Percentiles rank a stretch among this genome's conserved stretches.
Conservation (phyloP, 1,140 invertebrate species). For the Physella acuta region DNA sequence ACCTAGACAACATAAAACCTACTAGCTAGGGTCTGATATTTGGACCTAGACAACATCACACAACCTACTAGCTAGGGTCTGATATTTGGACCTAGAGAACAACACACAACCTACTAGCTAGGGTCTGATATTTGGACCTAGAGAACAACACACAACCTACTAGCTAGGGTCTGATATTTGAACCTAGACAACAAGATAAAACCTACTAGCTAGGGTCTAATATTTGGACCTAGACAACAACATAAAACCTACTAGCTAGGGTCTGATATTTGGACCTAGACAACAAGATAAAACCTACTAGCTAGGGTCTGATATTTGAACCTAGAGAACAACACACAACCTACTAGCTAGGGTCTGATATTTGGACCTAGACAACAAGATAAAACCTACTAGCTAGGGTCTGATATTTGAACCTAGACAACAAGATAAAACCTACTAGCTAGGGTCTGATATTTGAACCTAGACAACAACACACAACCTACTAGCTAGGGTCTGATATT, state of each 20-base stretch:
- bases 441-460: neutral
- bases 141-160: neutral
- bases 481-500: neutral
- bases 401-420: neutral
- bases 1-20: neutral
- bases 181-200: neutral
- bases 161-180: neutral
- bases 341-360: neutral
- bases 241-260: neutral
- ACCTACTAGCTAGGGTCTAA: neutral
- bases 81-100: neutral
- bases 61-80: neutral
- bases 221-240: neutral
- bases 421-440: neutral
- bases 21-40: neutral
- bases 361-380: neutral
- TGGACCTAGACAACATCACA: neutral
- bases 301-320: neutral
- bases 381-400: neutral
- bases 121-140: neutral
- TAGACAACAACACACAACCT: neutral
- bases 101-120: neutral
- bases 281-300: neutral
- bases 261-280: neutral
- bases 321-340: neutral